Evolutionary conservation across 1,140 invertebrate genomes (phyloP), one percentile per base, ranked within the genome.

Genomic region (Anagrus nilaparvatae): DNA sequence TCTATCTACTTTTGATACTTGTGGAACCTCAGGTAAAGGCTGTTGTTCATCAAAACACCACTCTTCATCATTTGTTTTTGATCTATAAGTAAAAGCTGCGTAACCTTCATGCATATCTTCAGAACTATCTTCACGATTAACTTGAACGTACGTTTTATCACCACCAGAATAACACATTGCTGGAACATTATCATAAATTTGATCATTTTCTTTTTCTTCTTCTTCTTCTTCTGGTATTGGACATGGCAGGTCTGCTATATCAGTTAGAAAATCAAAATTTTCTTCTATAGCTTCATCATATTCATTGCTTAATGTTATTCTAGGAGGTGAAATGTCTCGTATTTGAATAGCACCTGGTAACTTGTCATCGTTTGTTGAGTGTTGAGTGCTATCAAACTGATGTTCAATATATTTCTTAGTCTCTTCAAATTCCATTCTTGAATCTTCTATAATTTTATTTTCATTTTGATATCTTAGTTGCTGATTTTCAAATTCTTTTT

Each of bases 71-170:
- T 49, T 50, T 4, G 47, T 51, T 43, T 53, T 51, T 5, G 54
- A 52, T 27, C 53, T 48, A 0, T 58, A 30, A 0, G 63, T 53
- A 4, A 67, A 36, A 32, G 51, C 57, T 8, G 65, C 55, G 21
- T 60, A 69, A 19, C 54, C 59, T 33, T 67, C 65, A 40, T 67
- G 63, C 60, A 65, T 67, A 13, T 69, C 64, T 36, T 69, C 65
- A 0, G 58, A 60, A 36, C 60, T 65, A 24, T 66, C 61, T 0
- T 51, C 58, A 3, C 58, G 53, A 36, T 46, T 55, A 0, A 69
- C 59, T 14, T 64, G 57, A 58, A 66, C 58, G 4, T 52, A 51
- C 0, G 59, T 44, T 34, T 60, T 58, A 36, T 68, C 61, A 3
- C 49, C 50, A 29, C 49, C 58, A 1, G 55, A 49, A 34, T 66